A percentile compares a stretch with the other conserved stretches of the same genome.
Evolutionary conservation across 2,113 vertebrate genomes (phyloP).

Genomic region (Pteropus alecto): DNA sequence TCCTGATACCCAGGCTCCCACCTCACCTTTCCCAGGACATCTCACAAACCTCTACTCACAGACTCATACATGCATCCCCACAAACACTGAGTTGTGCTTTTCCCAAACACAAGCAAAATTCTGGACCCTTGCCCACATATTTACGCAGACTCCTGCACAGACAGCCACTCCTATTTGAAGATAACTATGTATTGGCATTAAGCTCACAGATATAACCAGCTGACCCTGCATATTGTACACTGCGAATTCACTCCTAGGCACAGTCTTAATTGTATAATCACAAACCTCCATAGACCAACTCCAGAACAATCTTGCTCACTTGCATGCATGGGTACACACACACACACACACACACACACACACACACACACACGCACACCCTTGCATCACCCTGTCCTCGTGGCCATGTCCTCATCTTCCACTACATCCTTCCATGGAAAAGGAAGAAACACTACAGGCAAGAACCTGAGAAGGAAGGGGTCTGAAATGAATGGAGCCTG

Average conservation of each 20-base stretch:
- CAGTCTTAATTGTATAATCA: not conserved
- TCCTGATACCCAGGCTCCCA: too few species aligned
- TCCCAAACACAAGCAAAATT: not conserved
- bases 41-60: too few species aligned
- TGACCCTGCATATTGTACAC: not conserved
- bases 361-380: not conserved
- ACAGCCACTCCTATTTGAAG: not conserved
- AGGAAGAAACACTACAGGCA: not conserved
- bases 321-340: fast-evolving
- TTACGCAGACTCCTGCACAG: not conserved
- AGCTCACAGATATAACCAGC: not conserved
- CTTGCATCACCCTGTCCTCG: not conserved
- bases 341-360: not conserved
- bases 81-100: fast-evolving
- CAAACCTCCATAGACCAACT: not conserved
- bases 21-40: not conserved
- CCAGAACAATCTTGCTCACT: not conserved
- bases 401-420: not conserved
- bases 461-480: not conserved
- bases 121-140: not conserved
- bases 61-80: not conserved
- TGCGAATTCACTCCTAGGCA: not conserved
- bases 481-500: not conserved
- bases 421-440: not conserved
- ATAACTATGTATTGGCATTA: fast-evolving